Percentiles rank a stretch among this genome's conserved stretches.
These are phyloP conservation scores for Buathra laborator DNA, from an alignment of 2,888 invertebrate species.

Conservation along the genomic window DNA sequence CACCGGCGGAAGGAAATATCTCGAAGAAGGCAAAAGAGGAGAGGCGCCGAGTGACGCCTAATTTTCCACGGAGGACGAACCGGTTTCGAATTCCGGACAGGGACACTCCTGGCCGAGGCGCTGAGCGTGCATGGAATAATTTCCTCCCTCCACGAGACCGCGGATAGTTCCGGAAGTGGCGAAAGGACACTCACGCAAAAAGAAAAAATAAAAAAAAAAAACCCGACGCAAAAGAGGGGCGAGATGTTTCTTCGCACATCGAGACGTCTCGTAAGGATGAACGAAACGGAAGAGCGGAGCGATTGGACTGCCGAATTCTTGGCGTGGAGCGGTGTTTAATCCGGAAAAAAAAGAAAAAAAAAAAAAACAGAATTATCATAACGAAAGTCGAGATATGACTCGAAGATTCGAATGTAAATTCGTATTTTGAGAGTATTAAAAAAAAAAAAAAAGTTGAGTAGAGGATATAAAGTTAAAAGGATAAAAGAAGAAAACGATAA, in stretches of 20 bases:
- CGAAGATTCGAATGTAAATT: constrained; percentile 36
- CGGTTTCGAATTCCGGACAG: constrained; percentile 58
- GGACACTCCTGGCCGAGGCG: constrained; percentile 28
- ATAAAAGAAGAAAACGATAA: constrained; percentile 19
- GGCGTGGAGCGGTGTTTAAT: constrained; percentile 46
- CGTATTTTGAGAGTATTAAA: background rate
- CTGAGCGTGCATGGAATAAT: constrained; percentile 61
- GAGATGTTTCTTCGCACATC: constrained; percentile 57
- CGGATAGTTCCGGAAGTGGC: constrained; percentile 19
- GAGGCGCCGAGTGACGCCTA: constrained; percentile 43
- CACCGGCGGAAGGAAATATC: constrained; percentile 15
- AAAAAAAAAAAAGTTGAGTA: background rate
- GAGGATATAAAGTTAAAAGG: constrained; percentile 24
- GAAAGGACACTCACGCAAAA: constrained; percentile 4
- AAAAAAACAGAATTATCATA: background rate
- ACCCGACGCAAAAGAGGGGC: constrained; percentile 38
- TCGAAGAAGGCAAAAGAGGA: constrained; percentile 23
- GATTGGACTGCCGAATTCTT: constrained; percentile 30
- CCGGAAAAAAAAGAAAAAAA: background rate
- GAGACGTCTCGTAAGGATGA: constrained; percentile 52
- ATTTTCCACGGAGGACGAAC: constrained; percentile 54
- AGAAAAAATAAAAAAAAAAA: background rate
- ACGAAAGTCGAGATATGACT: constrained; percentile 52
- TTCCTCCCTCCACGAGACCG: constrained; percentile 2
- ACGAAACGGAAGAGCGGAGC: constrained; percentile 37